A percentile compares a stretch with the other conserved stretches of the same genome.
phyloP scores from a whole-genome alignment of 2,888 invertebrate species.

The Drosophila setosimentum region DNA sequence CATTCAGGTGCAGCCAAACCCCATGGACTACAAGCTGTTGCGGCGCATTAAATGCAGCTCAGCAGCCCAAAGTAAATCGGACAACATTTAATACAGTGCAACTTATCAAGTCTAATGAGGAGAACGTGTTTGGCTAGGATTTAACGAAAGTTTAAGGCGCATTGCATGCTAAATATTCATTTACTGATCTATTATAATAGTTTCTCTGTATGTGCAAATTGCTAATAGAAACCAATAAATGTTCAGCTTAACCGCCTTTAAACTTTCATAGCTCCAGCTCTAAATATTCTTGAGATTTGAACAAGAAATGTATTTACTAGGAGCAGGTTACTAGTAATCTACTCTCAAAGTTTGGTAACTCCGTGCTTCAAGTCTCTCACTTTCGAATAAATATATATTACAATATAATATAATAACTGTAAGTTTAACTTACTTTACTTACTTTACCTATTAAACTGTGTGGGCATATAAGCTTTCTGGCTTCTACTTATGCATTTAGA shows the following conservation, averaged over 20 bases:
- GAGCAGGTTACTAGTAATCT: no score
- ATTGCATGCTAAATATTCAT: neutral
- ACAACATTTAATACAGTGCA: neutral
- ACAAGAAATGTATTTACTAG: neutral
- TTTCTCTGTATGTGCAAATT: neutral
- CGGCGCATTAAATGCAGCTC: slow-evolving; percentile 6
- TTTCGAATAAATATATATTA: no score
- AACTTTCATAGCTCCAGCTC: neutral
- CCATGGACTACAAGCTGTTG: slow-evolving; percentile 16
- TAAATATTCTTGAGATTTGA: neutral
- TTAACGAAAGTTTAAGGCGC: neutral
- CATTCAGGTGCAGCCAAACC: slow-evolving; percentile 6
- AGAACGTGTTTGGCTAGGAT: neutral
- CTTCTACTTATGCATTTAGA: neutral
- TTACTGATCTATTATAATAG: neutral
- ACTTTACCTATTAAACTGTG: neutral
- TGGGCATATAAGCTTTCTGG: no score
- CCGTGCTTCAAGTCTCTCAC: neutral
- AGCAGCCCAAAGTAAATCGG: neutral
- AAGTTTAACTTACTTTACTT: no score
- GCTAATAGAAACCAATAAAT: neutral
- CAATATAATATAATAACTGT: no score
- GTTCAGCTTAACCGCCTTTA: neutral
- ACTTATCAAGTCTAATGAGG: neutral
- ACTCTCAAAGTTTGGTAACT: neutral